Evolutionary conservation across 2,797 vertebrate species (phyloP).

Genomic region (Triplophysa bombifrons): DNA sequence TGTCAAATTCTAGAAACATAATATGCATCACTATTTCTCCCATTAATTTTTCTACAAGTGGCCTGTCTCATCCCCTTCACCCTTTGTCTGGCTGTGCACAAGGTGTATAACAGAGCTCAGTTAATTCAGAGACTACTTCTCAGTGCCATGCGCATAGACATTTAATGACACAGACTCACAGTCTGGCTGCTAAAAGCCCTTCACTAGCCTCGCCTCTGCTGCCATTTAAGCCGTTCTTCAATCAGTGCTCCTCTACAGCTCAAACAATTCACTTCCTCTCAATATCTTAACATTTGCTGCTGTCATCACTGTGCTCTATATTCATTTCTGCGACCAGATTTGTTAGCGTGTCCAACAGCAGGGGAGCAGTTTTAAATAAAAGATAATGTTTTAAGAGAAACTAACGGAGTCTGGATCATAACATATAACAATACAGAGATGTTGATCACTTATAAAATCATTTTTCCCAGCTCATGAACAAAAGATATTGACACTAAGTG

Average conservation of each 20-base stretch:
- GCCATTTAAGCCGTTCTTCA: constrained; percentile 17
- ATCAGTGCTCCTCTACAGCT: constrained; percentile 2
- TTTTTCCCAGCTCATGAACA: no score
- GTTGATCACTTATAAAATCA: no score
- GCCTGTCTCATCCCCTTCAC: not conserved
- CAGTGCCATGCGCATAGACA: constrained; percentile 14
- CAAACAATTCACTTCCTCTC: constrained; percentile 18
- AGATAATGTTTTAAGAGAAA: no score
- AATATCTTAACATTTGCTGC: constrained; percentile 5
- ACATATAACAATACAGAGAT: no score
- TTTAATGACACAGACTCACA: not conserved
- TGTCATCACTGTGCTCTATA: constrained; percentile 4
- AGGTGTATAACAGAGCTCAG: constrained; percentile 8
- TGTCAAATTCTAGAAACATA: not conserved
- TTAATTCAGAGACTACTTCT: constrained; percentile 24
- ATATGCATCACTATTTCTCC: not conserved
- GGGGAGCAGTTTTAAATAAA: not conserved
- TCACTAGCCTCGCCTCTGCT: not conserved
- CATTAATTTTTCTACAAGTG: not conserved
- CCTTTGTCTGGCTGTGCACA: constrained; percentile 10
- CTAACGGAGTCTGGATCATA: no score
- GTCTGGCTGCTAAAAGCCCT: no score
- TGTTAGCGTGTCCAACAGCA: constrained; percentile 14
- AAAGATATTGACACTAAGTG: no score
- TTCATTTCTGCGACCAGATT: not conserved